These are phyloP conservation scores for Taxidea taxus DNA, from an alignment of 2,113 vertebrate species.

Conservation along the genomic window DNA sequence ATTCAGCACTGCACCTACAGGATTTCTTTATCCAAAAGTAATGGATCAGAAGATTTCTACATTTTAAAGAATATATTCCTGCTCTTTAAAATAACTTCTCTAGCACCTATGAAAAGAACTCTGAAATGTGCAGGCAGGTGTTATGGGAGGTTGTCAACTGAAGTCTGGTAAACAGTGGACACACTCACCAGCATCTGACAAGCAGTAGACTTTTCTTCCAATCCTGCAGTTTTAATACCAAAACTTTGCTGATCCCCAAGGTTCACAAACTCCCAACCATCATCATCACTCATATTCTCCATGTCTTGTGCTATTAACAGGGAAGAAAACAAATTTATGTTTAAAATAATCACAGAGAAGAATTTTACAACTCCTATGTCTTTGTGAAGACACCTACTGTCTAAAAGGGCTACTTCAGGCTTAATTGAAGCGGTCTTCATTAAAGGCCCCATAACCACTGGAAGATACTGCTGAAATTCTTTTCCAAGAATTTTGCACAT, in stretches of 20 bases:
- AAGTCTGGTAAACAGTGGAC: not conserved
- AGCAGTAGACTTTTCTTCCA: conserved; percentile 98
- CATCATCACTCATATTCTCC: conserved; percentile 99
- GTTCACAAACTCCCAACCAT: conserved; percentile 99
- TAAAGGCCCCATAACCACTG: conserved; percentile 99
- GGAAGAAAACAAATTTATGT: not conserved
- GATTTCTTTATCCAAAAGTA: not conserved
- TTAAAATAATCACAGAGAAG: not conserved
- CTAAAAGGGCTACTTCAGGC: conserved; percentile 97
- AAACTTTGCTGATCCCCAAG: conserved; percentile 99
- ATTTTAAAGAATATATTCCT: not conserved
- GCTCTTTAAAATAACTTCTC: conserved; percentile 10
- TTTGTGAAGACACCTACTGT: conserved; percentile 88
- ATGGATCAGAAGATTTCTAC: not conserved
- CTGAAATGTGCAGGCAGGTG: not conserved
- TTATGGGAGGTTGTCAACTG: not conserved
- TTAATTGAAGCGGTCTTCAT: conserved; percentile 99
- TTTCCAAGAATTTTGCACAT: conserved; percentile 99
- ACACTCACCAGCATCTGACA: conserved; percentile 97
- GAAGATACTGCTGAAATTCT: conserved; percentile 98
- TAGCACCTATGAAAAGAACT: not conserved
- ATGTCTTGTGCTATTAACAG: conserved; percentile 93
- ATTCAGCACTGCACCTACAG: not conserved
- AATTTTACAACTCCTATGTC: not conserved
- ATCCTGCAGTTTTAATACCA: conserved; percentile 97